Percentiles rank a stretch among this genome's conserved stretches.
These are phyloP conservation scores for Euclidia mi DNA, from an alignment of 2,888 invertebrate genomes.

Conservation along the genomic window DNA sequence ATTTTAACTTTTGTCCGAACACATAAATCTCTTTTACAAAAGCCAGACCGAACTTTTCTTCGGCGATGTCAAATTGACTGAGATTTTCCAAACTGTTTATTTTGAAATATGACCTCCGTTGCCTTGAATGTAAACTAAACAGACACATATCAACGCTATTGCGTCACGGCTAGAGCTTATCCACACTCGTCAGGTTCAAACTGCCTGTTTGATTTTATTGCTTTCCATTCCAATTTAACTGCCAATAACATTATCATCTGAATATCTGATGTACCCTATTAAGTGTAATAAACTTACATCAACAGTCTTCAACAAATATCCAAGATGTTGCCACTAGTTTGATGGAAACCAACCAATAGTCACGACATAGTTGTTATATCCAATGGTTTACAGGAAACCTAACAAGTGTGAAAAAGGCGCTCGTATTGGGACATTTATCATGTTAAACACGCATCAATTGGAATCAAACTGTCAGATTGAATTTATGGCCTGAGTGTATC, in stretches of 20 bases:
- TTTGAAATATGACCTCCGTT: constrained; percentile 38
- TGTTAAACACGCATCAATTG: constrained; percentile 60
- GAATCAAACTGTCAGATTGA: constrained; percentile 55
- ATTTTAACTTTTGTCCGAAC: neutral
- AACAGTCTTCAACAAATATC: no score
- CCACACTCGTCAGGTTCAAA: constrained; percentile 28
- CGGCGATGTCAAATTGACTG: neutral
- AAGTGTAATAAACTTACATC: no score
- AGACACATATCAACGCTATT: constrained; percentile 38
- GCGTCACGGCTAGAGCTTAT: constrained; percentile 41
- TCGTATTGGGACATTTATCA: constrained; percentile 51
- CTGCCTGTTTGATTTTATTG: neutral
- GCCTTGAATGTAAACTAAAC: constrained; percentile 43
- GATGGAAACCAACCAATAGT: no score
- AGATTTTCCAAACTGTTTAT: constrained; percentile 5
- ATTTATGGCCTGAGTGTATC: constrained; percentile 24
- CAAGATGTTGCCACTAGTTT: no score
- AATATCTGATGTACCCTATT: no score
- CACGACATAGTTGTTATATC: no score
- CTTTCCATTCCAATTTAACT: neutral
- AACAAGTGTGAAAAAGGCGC: constrained; percentile 37
- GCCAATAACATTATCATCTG: no score
- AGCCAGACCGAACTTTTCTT: neutral
- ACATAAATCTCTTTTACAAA: neutral
- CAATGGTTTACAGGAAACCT: neutral